A percentile compares a stretch with the other conserved stretches of the same genome.
These are phyloP conservation scores for Oreocharis arfaki DNA, from an alignment of 2,113 vertebrate genomes.

Conservation along the genomic window DNA sequence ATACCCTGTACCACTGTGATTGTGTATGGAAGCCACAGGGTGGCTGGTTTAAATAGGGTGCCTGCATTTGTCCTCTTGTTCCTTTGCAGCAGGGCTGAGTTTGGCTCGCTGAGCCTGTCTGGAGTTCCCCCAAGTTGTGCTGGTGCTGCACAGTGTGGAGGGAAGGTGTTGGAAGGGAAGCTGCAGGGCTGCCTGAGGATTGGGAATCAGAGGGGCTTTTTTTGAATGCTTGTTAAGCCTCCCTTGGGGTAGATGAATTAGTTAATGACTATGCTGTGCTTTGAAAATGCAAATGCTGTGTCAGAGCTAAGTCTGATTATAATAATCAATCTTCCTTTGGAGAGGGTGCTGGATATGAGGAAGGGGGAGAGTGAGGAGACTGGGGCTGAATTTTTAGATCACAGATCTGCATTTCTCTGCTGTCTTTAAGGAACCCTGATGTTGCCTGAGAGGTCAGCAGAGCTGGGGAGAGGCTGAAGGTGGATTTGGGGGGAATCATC, in stretches of 20 bases:
- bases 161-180: not conserved
- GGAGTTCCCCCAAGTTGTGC: not conserved
- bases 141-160: not conserved
- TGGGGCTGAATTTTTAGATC: slow-evolving; percentile 17
- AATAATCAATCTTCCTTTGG: slow-evolving; percentile 57
- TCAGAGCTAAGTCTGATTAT: slow-evolving; percentile 57
- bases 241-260: slow-evolving; percentile 50
- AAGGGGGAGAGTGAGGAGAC: not conserved
- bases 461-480: not conserved
- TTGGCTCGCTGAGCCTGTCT: not conserved
- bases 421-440: not conserved
- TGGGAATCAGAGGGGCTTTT: slow-evolving; percentile 32
- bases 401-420: not conserved
- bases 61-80: not conserved
- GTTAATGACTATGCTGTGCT: slow-evolving; percentile 56
- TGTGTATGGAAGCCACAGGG: rapidly evolving
- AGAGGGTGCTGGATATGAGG: slow-evolving; percentile 13
- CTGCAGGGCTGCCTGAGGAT: not conserved
- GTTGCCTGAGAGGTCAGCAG: not conserved
- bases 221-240: slow-evolving; percentile 43
- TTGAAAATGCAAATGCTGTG: slow-evolving; percentile 64
- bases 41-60: not conserved
- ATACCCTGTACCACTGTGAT: not conserved
- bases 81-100: not conserved
- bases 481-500: not conserved